phyloP scores from a whole-genome alignment of 2,888 invertebrate genomes.

The Leptinotarsa tumamoca region DNA sequence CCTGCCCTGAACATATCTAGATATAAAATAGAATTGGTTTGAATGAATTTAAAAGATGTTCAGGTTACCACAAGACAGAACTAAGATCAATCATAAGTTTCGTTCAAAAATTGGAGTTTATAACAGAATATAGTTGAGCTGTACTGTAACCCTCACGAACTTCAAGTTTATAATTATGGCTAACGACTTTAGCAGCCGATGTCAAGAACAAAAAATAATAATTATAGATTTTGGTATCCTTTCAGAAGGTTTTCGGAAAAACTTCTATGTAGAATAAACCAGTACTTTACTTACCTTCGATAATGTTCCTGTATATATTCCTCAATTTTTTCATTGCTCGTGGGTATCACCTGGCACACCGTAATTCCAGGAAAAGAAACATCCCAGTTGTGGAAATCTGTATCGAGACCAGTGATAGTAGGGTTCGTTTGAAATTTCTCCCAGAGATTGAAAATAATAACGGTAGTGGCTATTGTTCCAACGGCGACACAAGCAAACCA shows the following conservation, averaged over 20 bases:
- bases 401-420: slow-evolving; percentile 83
- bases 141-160: too few species aligned
- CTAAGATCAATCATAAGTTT: too few species aligned
- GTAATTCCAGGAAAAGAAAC: slow-evolving; percentile 81
- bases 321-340: slow-evolving; percentile 53
- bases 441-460: slow-evolving; percentile 83
- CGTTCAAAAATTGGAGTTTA: too few species aligned
- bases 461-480: slow-evolving; percentile 78
- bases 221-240: too few species aligned
- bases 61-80: too few species aligned
- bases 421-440: slow-evolving; percentile 88
- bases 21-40: too few species aligned
- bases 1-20: too few species aligned
- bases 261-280: background rate
- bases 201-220: too few species aligned
- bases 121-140: too few species aligned
- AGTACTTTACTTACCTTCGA: slow-evolving; percentile 22
- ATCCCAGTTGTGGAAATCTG: slow-evolving; percentile 85
- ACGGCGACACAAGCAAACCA: slow-evolving; percentile 81
- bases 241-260: background rate
- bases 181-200: too few species aligned
- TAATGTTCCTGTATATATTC: slow-evolving; percentile 41
- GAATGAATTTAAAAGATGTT: too few species aligned
- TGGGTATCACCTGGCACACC: slow-evolving; percentile 70
- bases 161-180: too few species aligned